phyloP scores from a whole-genome alignment of 2,888 invertebrate genomes.

The Amblyteles armatorius region DNA sequence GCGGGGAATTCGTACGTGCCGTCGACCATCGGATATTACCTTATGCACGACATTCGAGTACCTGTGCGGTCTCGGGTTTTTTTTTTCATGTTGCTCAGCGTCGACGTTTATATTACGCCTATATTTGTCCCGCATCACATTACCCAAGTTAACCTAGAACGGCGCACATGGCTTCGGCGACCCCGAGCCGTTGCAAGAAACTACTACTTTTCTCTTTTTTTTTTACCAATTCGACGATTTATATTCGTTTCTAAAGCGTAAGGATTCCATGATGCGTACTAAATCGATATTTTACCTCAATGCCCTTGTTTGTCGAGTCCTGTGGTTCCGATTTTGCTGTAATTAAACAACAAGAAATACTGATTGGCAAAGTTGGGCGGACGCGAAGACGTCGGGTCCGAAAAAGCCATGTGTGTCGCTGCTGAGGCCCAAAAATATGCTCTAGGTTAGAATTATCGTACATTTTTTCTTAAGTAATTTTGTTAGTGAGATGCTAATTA shows the following conservation, averaged over 20 bases:
- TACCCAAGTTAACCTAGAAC: not conserved
- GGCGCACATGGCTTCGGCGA: not conserved
- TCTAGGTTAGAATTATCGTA: too few relatives aligned
- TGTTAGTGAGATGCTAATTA: not conserved
- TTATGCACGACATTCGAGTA: slow-evolving; percentile 51
- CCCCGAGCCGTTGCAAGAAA: not conserved
- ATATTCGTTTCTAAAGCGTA: not conserved
- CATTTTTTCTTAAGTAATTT: too few relatives aligned
- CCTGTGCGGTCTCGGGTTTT: not conserved
- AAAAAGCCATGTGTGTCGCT: too few relatives aligned
- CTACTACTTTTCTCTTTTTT: not conserved
- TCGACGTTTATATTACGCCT: not conserved
- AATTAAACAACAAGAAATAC: not conserved
- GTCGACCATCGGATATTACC: slow-evolving; percentile 52
- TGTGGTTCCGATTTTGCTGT: not conserved
- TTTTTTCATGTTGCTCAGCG: not conserved
- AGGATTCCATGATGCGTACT: not conserved
- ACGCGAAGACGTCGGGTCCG: too few relatives aligned
- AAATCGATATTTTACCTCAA: not conserved
- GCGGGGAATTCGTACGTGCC: not conserved
- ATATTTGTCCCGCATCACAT: not conserved
- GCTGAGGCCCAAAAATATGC: too few relatives aligned
- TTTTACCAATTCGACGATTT: not conserved
- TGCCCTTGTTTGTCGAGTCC: not conserved
- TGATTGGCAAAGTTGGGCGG: too few relatives aligned